phyloP scores from a whole-genome alignment of 2,113 vertebrate species.

The Melospiza melodia region DNA sequence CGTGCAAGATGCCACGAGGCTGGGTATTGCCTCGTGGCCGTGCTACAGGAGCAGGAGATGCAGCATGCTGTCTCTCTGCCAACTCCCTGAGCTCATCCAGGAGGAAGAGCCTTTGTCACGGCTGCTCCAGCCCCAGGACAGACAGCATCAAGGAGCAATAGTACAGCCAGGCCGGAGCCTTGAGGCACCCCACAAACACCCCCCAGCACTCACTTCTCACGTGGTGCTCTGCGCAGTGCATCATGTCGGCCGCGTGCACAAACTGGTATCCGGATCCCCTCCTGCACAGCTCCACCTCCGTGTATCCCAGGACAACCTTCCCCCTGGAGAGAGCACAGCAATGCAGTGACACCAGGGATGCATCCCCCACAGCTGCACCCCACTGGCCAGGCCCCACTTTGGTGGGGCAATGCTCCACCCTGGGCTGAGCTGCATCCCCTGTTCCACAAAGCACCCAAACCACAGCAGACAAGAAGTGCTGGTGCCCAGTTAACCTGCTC shows the following conservation, averaged over 20 bases:
- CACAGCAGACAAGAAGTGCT: neutral
- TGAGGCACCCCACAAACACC: neutral
- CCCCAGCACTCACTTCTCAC: constrained; percentile 71
- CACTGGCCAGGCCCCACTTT: neutral
- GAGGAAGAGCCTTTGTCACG: neutral
- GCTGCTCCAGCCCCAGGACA: fast-evolving
- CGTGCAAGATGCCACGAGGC: fast-evolving
- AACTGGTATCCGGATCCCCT: constrained; percentile 82
- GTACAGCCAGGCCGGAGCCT: neutral
- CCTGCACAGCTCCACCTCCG: constrained; percentile 74
- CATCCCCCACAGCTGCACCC: neutral
- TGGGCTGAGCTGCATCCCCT: neutral
- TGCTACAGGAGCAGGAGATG: fast-evolving
- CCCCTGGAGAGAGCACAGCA: neutral
- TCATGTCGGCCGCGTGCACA: constrained; percentile 79
- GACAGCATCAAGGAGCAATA: neutral
- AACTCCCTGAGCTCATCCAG: neutral
- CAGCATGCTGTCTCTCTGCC: neutral
- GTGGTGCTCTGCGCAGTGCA: constrained; percentile 81
- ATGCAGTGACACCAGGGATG: neutral
- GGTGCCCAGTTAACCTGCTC: neutral
- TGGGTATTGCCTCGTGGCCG: fast-evolving
- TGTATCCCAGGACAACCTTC: constrained; percentile 74
- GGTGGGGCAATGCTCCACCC: neutral
- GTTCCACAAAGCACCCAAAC: neutral